Base-by-base conservation (phyloP, 2,888 invertebrate species). In the Epistrophella euchroma region DNA sequence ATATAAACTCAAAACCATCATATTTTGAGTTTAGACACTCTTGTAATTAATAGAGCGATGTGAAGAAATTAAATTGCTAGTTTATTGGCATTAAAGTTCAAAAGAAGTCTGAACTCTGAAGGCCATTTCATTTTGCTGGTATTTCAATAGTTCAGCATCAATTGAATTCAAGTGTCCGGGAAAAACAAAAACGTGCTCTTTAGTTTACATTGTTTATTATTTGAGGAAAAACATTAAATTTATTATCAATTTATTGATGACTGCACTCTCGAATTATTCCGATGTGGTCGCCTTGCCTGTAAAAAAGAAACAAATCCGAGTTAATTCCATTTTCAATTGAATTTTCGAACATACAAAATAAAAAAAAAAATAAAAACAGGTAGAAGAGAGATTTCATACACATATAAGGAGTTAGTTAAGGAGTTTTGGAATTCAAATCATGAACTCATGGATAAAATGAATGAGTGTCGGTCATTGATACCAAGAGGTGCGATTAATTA, bases 131-230 rank as follows among this genome's bases (percentile, higher is more conserved):
- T n/a, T 45, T 2, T n/a, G 17, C n/a, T 17, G 3, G 7, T 7
- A 32, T 32, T 32, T 3, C 37, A 19, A 47, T 4, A 4, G 19
- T 3, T 13, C 25, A 3, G 15, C 17, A 32, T 32, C 32, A 17
- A n/a, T 55, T 15, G 3, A 60, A 22, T 50, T 13, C 37, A 40
- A 40, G 9, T 13, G 15, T 25, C 25, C 15, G 15, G 17, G 7
- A 79, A 58, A 28, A 71, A 81, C 45, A 60, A 25, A 81, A 56
- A 56, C 11, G 32, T 6, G 52, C 17, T 40, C 25, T 45, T 78
- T 73, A 43, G 19, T 60, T 78, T 45, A 62, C 66, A 78, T 78
- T 78, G 70, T 83, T 83, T 83, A 83, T 83, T 83, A 60, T 19
- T 66, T 40, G 47, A 70, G 22, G 70, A 56, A 78, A 70, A 64